Conservation (phyloP, 2,888 invertebrate genomes). For the Himalopsyche tibetana region DNA sequence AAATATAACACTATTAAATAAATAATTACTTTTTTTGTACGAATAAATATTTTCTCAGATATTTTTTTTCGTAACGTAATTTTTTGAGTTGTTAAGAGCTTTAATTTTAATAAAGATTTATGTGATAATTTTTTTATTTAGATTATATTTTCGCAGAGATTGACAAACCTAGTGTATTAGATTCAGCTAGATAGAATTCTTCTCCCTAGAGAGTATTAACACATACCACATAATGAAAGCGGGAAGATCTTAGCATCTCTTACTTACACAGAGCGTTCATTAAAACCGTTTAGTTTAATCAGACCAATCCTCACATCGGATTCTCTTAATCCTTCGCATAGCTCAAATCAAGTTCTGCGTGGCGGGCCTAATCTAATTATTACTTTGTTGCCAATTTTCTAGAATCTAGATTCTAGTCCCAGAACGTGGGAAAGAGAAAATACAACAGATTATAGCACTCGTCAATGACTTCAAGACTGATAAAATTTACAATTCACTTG, state of each 20-base stretch:
- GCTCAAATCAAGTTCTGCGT: neutral
- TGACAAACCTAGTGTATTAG: neutral
- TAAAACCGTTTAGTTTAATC: slow-evolving; percentile 51
- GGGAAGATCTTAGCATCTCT: slow-evolving; percentile 1
- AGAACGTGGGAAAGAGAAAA: no score
- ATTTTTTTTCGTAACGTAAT: no score
- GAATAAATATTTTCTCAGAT: no score
- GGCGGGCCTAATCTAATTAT: slow-evolving; percentile 1
- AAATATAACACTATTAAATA: no score
- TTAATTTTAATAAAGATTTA: no score
- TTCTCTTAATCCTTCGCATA: neutral
- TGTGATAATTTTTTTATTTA: no score
- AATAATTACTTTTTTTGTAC: no score
- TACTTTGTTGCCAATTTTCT: neutral
- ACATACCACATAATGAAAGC: slow-evolving; percentile 24
- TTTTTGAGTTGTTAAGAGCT: no score
- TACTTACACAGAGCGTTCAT: slow-evolving; percentile 46
- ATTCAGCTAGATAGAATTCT: neutral
- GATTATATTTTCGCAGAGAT: no score
- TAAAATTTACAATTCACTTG: no score
- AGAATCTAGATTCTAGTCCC: neutral
- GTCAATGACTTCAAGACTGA: no score
- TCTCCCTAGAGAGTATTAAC: neutral
- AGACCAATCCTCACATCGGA: slow-evolving; percentile 37
- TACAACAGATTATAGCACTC: no score